These are phyloP conservation scores for Andrena camellia DNA, from an alignment of 2,888 invertebrate genomes.

Conservation along the genomic window DNA sequence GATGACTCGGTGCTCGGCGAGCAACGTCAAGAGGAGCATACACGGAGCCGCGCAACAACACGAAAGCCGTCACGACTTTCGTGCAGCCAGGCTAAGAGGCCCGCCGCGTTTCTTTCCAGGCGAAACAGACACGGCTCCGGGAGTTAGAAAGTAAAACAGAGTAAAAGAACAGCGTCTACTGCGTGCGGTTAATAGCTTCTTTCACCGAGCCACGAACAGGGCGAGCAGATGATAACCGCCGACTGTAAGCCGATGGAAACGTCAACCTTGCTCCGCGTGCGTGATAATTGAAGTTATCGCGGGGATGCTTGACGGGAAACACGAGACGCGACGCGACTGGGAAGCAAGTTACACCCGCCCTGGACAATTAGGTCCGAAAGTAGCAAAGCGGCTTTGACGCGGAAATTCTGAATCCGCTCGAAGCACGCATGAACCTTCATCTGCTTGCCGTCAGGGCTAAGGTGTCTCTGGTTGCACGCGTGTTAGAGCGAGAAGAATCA, in stretches of 20 bases:
- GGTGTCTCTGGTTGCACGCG: no score
- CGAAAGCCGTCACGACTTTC: slow-evolving; percentile 58
- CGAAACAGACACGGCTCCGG: slow-evolving; percentile 39
- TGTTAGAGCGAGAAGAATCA: no score
- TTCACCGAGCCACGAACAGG: slow-evolving; percentile 36
- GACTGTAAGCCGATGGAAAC: slow-evolving; percentile 36
- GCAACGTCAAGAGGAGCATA: slow-evolving; percentile 8
- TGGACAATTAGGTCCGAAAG: not conserved
- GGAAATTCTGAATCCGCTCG: slow-evolving; percentile 50
- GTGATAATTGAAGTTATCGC: slow-evolving; percentile 15
- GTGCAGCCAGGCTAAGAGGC: slow-evolving; percentile 18
- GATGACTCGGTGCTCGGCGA: not conserved
- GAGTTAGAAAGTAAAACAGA: slow-evolving; percentile 58
- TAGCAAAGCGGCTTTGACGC: slow-evolving; percentile 58
- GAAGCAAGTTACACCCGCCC: slow-evolving; percentile 6
- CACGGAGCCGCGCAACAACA: slow-evolving; percentile 6
- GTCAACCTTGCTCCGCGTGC: slow-evolving; percentile 23
- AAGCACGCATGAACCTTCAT: slow-evolving; percentile 38
- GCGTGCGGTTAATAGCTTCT: slow-evolving; percentile 59
- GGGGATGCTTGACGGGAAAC: not conserved
- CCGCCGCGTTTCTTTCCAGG: slow-evolving; percentile 17
- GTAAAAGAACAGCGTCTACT: slow-evolving; percentile 47
- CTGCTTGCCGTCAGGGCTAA: not conserved
- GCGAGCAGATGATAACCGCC: slow-evolving; percentile 7
- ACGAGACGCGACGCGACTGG: not conserved